Evolutionary conservation across 2,888 invertebrate species (phyloP), one percentile per base, ranked within the genome.

Genomic region (Trissolcus japonicus): DNA sequence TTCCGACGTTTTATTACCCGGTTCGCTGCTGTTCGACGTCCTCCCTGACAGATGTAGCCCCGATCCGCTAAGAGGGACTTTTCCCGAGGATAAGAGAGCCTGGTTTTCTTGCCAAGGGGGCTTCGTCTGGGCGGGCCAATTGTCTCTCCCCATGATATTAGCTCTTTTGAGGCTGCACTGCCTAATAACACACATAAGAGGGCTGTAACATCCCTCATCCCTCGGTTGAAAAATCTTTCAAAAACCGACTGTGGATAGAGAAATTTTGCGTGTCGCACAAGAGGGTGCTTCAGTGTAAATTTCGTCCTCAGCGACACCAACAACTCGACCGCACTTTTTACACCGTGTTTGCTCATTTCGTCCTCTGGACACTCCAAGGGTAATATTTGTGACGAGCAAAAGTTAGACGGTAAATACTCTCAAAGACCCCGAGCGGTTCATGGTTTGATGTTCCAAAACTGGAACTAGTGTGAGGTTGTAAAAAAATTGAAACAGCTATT

Each of bases 1-100:
- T 87, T 82, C 83, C 85, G 86, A 87, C 85, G 84, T 88, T 88
- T 88, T 88, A 88, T 88, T 88, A 87, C 86, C 81, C 80, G 81
- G 79, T 79, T 82, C 69, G 74, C 75, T 78, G 60, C 78, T 76
- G 76, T 80, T 81, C 72, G 77, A 74, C 80, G 82, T 65, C 71
- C 61, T 73, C 66, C 48, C 25, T 76, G 75, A 73, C 76, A 76
- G 76, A 61, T 65, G 40, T 77, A 46, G 53, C 68, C 16, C 65
- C 66, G 57, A 72, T 73, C 61, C 46, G 54, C 51, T 56, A 43
- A 69, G 67, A 65, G 60, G 72, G 69, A 72, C 67, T 63, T 65
- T 65, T 62, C 59, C 61, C 11, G n/a, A 68, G 55, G 61, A 66
- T 51, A 63, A 69, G 61, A 63, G 65, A 54, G 19, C 71, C 54